Conservation (phyloP, 2,888 invertebrate species). For the Cephus sareptanus region DNA sequence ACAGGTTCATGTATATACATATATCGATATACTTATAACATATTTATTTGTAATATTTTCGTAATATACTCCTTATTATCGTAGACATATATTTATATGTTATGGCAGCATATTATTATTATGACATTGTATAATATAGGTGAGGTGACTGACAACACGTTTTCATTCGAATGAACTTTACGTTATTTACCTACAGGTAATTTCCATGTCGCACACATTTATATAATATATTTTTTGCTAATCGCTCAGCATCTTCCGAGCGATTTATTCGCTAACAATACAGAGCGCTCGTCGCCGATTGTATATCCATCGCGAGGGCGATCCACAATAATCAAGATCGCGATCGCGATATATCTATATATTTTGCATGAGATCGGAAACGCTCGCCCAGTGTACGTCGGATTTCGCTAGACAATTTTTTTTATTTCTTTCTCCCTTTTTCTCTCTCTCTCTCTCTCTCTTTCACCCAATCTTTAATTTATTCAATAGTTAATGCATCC, state of each 20-base stretch:
- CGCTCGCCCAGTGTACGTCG: slow-evolving; percentile 8
- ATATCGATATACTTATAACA: slow-evolving; percentile 47
- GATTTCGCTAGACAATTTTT: slow-evolving; percentile 12
- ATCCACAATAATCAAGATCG: not conserved
- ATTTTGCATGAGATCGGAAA: slow-evolving; percentile 3
- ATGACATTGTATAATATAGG: slow-evolving; percentile 63
- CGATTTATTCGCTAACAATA: not conserved
- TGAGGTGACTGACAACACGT: slow-evolving; percentile 61
- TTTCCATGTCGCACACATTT: slow-evolving; percentile 28
- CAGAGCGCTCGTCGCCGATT: not conserved
- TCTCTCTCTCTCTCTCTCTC: slow-evolving; percentile 14
- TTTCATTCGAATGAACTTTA: slow-evolving; percentile 23
- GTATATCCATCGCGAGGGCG: not conserved
- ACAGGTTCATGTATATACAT: not conserved
- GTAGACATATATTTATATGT: slow-evolving; percentile 65
- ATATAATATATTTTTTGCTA: slow-evolving; percentile 11
- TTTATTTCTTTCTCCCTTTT: slow-evolving; percentile 16
- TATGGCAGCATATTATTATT: slow-evolving; percentile 63
- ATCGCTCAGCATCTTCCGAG: not conserved
- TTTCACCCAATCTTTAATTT: slow-evolving; percentile 11
- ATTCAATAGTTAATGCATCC: slow-evolving; percentile 22
- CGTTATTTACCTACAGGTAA: slow-evolving; percentile 28
- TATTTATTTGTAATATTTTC: slow-evolving; percentile 59
- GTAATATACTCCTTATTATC: slow-evolving; percentile 57
- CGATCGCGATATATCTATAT: not conserved